A percentile compares a stretch with the other conserved stretches of the same genome.
Evolutionary conservation across 1,140 invertebrate genomes (phyloP).

Genomic region (Drosophila kanapiae): DNA sequence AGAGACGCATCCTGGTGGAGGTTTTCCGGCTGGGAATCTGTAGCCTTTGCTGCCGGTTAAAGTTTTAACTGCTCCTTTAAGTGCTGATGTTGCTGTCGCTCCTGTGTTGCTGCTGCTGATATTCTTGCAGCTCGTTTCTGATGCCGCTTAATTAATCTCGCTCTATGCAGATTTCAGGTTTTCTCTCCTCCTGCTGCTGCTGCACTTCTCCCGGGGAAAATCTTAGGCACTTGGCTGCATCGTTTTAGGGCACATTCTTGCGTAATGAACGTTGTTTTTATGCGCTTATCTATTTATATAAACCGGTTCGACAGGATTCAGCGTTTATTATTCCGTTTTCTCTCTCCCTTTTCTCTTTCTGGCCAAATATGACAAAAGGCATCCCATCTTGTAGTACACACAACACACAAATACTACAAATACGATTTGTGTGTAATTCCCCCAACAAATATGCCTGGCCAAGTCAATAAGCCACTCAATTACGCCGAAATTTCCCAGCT

Average conservation of each 20-base stretch:
- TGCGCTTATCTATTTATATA: constrained; percentile 71
- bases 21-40: not conserved
- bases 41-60: too few species aligned
- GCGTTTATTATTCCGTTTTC: constrained; percentile 27
- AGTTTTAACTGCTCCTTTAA: not conserved
- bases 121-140: constrained; percentile 1
- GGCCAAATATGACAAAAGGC: constrained; percentile 55
- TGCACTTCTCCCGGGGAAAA: constrained; percentile 11
- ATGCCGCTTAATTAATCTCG: constrained; percentile 70
- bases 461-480: constrained; percentile 77
- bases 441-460: constrained; percentile 32
- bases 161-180: constrained; percentile 80
- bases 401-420: constrained; percentile 22
- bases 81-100: constrained; percentile 13
- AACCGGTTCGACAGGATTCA: constrained; percentile 76
- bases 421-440: constrained; percentile 29
- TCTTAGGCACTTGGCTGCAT: constrained; percentile 70
- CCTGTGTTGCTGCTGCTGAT: not conserved
- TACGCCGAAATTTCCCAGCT: constrained; percentile 74
- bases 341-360: constrained; percentile 16
- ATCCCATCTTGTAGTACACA: constrained; percentile 23
- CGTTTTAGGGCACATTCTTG: constrained; percentile 84
- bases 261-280: constrained; percentile 72
- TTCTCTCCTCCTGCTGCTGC: constrained; percentile 26
- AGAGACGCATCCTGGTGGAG: constrained; percentile 53